Percentiles rank a stretch among this genome's conserved stretches.
Conservation (phyloP, 2,888 invertebrate species). For the Tachina fera region DNA sequence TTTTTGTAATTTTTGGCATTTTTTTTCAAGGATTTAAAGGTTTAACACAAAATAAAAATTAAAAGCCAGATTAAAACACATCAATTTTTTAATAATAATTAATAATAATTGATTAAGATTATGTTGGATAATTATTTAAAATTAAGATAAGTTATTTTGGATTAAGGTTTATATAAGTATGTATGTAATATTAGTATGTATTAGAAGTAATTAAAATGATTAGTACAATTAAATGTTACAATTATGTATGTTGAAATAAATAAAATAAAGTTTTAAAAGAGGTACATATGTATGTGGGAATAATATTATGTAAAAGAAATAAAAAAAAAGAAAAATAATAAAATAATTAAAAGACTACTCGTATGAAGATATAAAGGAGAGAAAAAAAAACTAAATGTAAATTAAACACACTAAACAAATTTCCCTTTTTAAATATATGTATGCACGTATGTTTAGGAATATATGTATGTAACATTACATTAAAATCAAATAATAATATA, state of each 20-base stretch:
- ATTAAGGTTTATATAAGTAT: not conserved
- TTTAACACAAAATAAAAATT: slow-evolving; percentile 40
- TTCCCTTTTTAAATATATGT: slow-evolving; percentile 35
- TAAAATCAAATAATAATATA: slow-evolving; percentile 49
- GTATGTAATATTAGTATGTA: slow-evolving; percentile 21
- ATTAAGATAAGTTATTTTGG: slow-evolving; percentile 15
- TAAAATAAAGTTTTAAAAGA: slow-evolving; percentile 40
- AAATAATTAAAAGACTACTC: slow-evolving; percentile 59
- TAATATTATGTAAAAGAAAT: slow-evolving; percentile 66
- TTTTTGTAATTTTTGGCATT: slow-evolving; percentile 2
- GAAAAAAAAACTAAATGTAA: slow-evolving; percentile 27
- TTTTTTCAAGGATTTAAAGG: slow-evolving; percentile 16
- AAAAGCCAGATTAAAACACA: slow-evolving; percentile 56
- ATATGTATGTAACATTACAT: slow-evolving; percentile 39
- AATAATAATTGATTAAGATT: slow-evolving; percentile 36
- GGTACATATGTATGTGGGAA: slow-evolving; percentile 38
- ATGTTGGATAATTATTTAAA: slow-evolving; percentile 20
- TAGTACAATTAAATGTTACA: slow-evolving; percentile 32
- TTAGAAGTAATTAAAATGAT: slow-evolving; percentile 26
- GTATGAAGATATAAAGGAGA: slow-evolving; percentile 40
- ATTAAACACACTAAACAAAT: slow-evolving; percentile 62
- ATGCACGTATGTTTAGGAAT: slow-evolving; percentile 33
- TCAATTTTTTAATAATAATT: slow-evolving; percentile 38
- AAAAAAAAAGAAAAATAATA: slow-evolving; percentile 72
- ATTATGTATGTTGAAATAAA: slow-evolving; percentile 40